Conservation (phyloP, 2,888 invertebrate species). For the Melanchra persicariae region DNA sequence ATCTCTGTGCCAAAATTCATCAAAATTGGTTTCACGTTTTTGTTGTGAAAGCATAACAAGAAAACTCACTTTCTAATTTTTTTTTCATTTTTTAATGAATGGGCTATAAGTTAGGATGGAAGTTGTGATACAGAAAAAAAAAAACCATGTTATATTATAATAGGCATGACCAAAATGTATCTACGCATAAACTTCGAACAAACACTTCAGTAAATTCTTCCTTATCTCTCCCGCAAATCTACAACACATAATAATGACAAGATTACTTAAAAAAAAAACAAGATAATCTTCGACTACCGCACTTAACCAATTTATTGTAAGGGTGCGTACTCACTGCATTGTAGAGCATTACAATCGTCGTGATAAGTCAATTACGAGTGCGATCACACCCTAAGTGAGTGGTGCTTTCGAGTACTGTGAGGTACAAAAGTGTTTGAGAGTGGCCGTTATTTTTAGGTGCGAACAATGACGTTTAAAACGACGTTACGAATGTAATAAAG, state of each 20-base stretch:
- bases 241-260: conserved; percentile 38
- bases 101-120: too few relatives aligned
- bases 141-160: too few relatives aligned
- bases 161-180: not conserved
- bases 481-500: too few relatives aligned
- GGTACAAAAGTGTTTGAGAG: conserved; percentile 58
- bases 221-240: not conserved
- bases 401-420: conserved; percentile 69
- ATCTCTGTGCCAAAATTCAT: too few relatives aligned
- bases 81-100: too few relatives aligned
- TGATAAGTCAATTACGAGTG: conserved; percentile 88
- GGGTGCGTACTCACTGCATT: conserved; percentile 73
- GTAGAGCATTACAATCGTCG: conserved; percentile 77
- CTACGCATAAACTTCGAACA: not conserved
- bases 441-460: not conserved
- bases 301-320: conserved; percentile 81
- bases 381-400: conserved; percentile 82
- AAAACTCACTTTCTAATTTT: too few relatives aligned
- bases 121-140: too few relatives aligned
- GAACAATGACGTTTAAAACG: too few relatives aligned
- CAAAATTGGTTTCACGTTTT: too few relatives aligned
- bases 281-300: conserved; percentile 75
- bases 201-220: not conserved
- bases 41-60: too few relatives aligned
- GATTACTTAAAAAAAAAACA: conserved; percentile 67